Percentiles rank a stretch among this genome's conserved stretches.
phyloP scores from a whole-genome alignment of 2,113 vertebrate genomes.

The Antechinus flavipes region DNA sequence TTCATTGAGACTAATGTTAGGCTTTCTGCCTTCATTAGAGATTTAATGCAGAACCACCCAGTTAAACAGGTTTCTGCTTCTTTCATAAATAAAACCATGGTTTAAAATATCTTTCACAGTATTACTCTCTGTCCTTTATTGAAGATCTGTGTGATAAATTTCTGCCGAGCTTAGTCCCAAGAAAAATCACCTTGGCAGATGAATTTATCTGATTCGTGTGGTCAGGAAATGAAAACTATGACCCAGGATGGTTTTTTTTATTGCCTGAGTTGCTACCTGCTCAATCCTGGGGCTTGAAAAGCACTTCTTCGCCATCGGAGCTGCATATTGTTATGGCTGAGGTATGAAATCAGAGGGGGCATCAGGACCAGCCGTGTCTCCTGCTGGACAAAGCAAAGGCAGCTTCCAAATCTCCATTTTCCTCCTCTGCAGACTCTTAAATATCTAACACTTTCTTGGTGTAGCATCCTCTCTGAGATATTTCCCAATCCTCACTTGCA shows the following conservation, averaged over 20 bases:
- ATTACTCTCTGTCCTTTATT: conserved; percentile 23
- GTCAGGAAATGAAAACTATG: conserved; percentile 56
- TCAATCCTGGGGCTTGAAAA: neutral
- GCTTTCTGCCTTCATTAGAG: conserved; percentile 27
- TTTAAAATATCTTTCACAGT: neutral
- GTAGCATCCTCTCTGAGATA: neutral
- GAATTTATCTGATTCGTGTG: conserved; percentile 54
- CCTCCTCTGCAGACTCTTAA: neutral
- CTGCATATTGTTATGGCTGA: neutral
- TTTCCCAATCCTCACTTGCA: neutral
- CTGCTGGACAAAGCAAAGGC: neutral
- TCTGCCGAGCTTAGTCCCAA: conserved; percentile 52
- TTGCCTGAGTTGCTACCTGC: conserved; percentile 32
- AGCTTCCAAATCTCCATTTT: neutral
- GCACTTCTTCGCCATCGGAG: neutral
- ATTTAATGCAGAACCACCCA: conserved; percentile 30
- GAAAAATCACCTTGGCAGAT: conserved; percentile 42
- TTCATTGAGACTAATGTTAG: neutral
- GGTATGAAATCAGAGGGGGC: neutral
- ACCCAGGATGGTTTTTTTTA: conserved; percentile 49
- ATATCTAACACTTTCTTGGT: neutral
- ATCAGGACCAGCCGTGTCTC: neutral
- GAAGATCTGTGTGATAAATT: conserved; percentile 27
- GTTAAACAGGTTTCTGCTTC: neutral
- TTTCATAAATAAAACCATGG: neutral